A percentile compares a stretch with the other conserved stretches of the same genome.
Conservation (phyloP, 2,113 vertebrate species). For the Gymnocephalus cernua region DNA sequence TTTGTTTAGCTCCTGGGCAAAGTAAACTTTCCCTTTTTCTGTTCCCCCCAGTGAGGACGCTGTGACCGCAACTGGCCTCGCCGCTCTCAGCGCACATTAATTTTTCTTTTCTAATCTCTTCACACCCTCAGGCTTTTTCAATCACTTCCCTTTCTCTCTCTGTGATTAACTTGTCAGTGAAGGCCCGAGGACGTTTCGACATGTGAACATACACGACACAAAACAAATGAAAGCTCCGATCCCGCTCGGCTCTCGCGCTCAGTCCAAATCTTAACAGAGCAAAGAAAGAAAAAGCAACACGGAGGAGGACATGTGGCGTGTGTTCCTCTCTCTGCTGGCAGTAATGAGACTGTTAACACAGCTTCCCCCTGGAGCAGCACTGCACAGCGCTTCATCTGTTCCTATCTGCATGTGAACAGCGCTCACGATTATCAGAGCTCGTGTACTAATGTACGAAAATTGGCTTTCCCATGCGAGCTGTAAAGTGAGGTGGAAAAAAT, state of each 20-base stretch:
- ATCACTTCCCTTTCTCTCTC: constrained; percentile 10
- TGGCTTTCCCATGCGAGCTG: background rate
- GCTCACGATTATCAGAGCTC: background rate
- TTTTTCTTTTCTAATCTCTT: background rate
- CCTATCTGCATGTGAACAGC: constrained; percentile 2
- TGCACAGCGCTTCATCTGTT: constrained; percentile 22
- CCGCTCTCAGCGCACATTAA: background rate
- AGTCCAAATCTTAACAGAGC: background rate
- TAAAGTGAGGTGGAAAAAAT: background rate
- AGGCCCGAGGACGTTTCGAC: too few relatives aligned
- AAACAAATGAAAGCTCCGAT: background rate
- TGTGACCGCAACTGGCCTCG: background rate
- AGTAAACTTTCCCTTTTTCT: background rate
- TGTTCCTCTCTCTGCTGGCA: constrained; percentile 14
- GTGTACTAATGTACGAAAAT: too few relatives aligned
- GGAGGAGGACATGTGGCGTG: background rate
- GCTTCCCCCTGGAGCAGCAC: constrained; percentile 21
- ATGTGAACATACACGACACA: too few relatives aligned
- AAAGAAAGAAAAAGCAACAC: constrained; percentile 1
- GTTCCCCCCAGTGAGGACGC: background rate
- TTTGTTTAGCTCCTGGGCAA: background rate
- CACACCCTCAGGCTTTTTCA: background rate
- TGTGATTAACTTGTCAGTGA: constrained; percentile 27
- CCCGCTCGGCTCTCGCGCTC: background rate
- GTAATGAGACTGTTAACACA: constrained; percentile 47